Evolutionary conservation across 2,888 invertebrate genomes (phyloP), one percentile per base, ranked within the genome.

Genomic region (Dyspetes luteomarginatus): DNA sequence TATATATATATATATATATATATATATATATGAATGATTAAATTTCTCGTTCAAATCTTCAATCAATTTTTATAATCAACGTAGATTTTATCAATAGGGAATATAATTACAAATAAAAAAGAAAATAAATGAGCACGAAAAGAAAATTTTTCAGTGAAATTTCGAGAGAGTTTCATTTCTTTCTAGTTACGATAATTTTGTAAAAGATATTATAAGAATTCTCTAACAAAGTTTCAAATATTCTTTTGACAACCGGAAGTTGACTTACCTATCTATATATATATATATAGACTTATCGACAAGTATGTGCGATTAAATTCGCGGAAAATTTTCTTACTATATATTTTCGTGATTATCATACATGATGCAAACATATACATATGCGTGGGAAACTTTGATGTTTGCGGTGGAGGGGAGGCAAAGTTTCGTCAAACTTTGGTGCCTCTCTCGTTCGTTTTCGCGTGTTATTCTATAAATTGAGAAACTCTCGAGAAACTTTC

Each of bases 401-500:
- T 17, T 17, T 15, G 15, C 17, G 48, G 5, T 5, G 12, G 15
- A 15, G 17, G 15, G 19, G 9, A 12, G 22, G 4, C 52, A 52
- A 52, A 52, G 52, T 52, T 52, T 52, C 24, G 2, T 4, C 7
- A 52, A 52, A 52, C 52, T 52, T 52, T 4, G 24, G 36, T 36
- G 12, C 12, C 36, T 7, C 12, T 12, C 36, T 36, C 36, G 36
- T 0, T 12, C 36, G 36, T 12, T 36, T 36, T 9, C 36, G 36
- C 36, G 36, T 36, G 36, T 4, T 0, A 48, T 19, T 48, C 48
- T 36, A n/a, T n/a, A n/a, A n/a, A n/a, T n/a, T n/a, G n/a, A n/a
- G n/a, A n/a, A n/a, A n/a, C 36, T 17, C 48, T 5, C 48, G 48
- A 7, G 17, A 48, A 17, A 48, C 17, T 48, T 48, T 48, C n/a